Percentiles rank a stretch among this genome's conserved stretches.
Conservation (phyloP, 2,888 invertebrate species). For the Lasioglossum morio region DNA sequence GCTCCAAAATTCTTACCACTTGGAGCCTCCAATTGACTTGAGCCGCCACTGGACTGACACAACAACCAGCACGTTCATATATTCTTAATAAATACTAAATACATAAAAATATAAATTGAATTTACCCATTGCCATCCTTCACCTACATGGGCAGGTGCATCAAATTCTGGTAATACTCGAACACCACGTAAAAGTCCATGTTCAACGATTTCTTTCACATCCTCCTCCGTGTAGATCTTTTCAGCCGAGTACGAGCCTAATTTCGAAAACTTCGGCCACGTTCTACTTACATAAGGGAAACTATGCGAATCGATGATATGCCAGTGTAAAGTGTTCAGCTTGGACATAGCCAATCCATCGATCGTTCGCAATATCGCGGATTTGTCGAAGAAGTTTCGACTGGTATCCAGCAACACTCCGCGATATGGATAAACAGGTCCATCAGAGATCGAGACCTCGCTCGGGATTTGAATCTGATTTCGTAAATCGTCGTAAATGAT, state of each 20-base stretch:
- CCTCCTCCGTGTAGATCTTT: constrained; percentile 87
- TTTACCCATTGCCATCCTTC: constrained; percentile 90
- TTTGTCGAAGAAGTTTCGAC: constrained; percentile 93
- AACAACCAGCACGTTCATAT: not conserved
- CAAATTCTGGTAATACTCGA: constrained; percentile 95
- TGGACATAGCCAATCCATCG: constrained; percentile 95
- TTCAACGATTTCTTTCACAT: constrained; percentile 86
- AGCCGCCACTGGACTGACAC: no score
- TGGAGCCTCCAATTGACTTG: no score
- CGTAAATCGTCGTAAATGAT: constrained; percentile 89
- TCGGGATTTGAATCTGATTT: constrained; percentile 87
- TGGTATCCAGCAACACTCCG: constrained; percentile 95
- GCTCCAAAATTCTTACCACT: no score
- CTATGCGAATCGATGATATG: constrained; percentile 97
- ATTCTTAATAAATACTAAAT: not conserved
- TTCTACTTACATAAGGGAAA: constrained; percentile 93
- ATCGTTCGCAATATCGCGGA: constrained; percentile 91
- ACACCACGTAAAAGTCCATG: constrained; percentile 92
- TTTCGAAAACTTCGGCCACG: constrained; percentile 89
- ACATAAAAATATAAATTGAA: not conserved
- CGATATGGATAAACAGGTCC: constrained; percentile 94
- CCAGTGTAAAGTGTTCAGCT: constrained; percentile 98
- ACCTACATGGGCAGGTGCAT: constrained; percentile 95
- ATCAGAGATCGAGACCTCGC: constrained; percentile 89
- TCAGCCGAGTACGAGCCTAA: constrained; percentile 92